Conservation (phyloP, 2,797 vertebrate genomes). For the Mus minutoides region DNA sequence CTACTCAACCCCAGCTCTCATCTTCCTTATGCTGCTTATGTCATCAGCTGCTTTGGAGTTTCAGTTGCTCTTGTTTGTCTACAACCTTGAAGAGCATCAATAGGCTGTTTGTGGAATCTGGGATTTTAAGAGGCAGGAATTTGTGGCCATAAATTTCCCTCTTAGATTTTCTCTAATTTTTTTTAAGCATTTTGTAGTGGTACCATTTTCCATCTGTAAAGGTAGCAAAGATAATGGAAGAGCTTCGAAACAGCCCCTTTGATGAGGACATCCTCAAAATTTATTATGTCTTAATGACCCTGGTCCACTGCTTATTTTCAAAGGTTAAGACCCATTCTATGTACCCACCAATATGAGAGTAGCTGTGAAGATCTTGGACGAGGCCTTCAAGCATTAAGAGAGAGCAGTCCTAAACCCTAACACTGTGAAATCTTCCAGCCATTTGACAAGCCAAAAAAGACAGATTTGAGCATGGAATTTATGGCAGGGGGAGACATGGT, state of each 20-base stretch:
- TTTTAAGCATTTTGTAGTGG: neutral
- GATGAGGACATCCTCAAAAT: neutral
- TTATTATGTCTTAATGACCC: neutral
- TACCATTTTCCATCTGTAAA: neutral
- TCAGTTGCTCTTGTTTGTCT: neutral
- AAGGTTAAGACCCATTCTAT: neutral
- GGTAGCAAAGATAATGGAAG: neutral
- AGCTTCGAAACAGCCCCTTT: neutral
- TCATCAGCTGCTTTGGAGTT: neutral
- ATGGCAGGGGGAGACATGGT: neutral
- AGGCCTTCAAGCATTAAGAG: neutral
- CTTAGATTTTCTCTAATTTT: neutral
- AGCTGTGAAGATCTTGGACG: neutral
- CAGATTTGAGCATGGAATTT: neutral
- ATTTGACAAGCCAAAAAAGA: neutral
- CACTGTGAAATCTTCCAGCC: neutral
- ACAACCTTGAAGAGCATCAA: neutral
- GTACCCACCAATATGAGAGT: neutral
- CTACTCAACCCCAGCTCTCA: neutral
- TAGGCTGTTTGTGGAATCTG: neutral
- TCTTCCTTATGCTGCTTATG: neutral
- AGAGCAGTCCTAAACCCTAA: neutral
- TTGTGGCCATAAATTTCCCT: neutral
- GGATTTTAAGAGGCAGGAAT: neutral
- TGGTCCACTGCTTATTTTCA: neutral